These are phyloP conservation scores for Patella caerulea DNA, from an alignment of 2,888 invertebrate species.

Conservation along the genomic window DNA sequence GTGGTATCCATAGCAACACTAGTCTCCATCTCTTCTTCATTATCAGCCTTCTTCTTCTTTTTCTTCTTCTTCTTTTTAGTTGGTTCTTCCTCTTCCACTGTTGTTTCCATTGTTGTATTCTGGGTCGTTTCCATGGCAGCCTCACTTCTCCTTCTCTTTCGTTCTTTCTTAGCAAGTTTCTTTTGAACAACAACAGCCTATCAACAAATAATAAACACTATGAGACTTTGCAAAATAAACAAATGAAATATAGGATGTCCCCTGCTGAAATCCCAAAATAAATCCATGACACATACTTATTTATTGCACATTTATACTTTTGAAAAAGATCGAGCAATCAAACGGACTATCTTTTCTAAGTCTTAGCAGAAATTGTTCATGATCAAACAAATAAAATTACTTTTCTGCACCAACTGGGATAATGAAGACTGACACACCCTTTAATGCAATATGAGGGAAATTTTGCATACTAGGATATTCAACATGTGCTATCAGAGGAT, in stretches of 20 bases:
- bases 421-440: too few relatives aligned
- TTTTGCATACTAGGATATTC: too few relatives aligned
- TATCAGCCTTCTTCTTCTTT: slow-evolving; percentile 36
- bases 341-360: too few relatives aligned
- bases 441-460: too few relatives aligned
- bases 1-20: slow-evolving; percentile 6
- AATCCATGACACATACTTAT: too few relatives aligned
- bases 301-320: too few relatives aligned
- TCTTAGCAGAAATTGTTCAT: too few relatives aligned
- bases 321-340: too few relatives aligned
- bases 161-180: slow-evolving; percentile 54
- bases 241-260: too few relatives aligned
- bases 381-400: too few relatives aligned
- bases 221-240: not conserved
- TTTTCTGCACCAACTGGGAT: too few relatives aligned
- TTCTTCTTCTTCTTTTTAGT: slow-evolving; percentile 50
- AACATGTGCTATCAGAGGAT: not conserved
- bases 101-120: slow-evolving; percentile 43
- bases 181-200: slow-evolving; percentile 56
- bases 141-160: slow-evolving; percentile 38
- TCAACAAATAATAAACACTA: slow-evolving; percentile 3
- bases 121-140: slow-evolving; percentile 30
- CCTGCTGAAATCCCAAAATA: too few relatives aligned
- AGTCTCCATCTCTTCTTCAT: slow-evolving; percentile 37
- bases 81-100: slow-evolving; percentile 39